Base-by-base conservation (phyloP, 2,888 invertebrate genomes). In the Caradrina kadenii region DNA sequence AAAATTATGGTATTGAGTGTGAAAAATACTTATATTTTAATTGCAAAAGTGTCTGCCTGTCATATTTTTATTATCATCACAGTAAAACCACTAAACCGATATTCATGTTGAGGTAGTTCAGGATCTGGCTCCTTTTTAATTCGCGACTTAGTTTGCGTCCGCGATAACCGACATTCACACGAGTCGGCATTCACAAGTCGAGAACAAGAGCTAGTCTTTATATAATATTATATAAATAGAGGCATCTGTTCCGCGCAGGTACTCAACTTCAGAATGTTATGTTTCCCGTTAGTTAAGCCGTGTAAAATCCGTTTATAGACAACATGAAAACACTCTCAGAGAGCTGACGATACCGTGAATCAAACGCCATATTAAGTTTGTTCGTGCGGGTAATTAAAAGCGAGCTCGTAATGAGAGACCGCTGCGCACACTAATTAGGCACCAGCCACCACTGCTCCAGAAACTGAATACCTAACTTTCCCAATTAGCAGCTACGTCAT, bases 381-480 rank as follows among this genome's bases (percentile, higher is more conserved):
- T 89, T 90, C 87, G 88, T 89, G 88, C 88, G 88, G 89, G 90
- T 93, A 93, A 93, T 93, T 93, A 93, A 89, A 91, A 86, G 83
- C 82, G 86, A 86, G 85, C 86, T 76, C 81, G 90, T 92, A 93
- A 93, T 91, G 89, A 91, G 91, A 91, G 89, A 82, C 88, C 87
- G 84, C 80, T 86, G 89, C 86, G 88, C 87, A 88, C 89, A 86
- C 92, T 93, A 92, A 93, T 93, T 93, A 93, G 91, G 86, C 90
- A 84, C 85, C 88, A 87, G 91, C 86, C 90, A 84, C 86, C 88
- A 87, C 87, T 87, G 89, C 89, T 91, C 88, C 90, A 91, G 91
- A 90, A 90, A 92, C 91, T 88, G 88, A 87, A 90, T 88, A 89
- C 87, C 90, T 90, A 92, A 91, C 89, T 91, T 90, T 89, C 86